Conservation (phyloP, 2,888 invertebrate species). For the Cyclophora punctaria region DNA sequence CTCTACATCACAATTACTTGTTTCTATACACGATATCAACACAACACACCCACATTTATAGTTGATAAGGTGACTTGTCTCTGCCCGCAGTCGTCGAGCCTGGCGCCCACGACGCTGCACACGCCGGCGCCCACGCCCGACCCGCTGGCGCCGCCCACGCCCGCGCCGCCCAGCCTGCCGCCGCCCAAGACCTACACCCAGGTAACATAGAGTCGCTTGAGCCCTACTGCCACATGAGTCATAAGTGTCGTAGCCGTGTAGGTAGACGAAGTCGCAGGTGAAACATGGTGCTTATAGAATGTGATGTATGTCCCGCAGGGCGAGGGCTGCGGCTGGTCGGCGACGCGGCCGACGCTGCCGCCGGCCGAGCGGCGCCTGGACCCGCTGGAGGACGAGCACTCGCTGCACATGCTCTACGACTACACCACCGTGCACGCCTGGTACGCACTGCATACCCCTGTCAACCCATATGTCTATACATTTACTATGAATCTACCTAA, state of each 20-base stretch:
- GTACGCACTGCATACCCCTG: conserved; percentile 63
- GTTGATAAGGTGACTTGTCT: too few relatives aligned
- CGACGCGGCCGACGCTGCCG: conserved; percentile 86
- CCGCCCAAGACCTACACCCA: conserved; percentile 55
- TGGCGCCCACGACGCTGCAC: conserved; percentile 60
- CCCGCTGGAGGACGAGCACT: conserved; percentile 86
- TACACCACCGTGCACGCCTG: conserved; percentile 89
- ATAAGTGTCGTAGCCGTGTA: neutral
- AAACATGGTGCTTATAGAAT: too few relatives aligned
- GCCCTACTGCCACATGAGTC: neutral
- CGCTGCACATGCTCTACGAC: conserved; percentile 89
- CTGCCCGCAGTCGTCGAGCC: conserved; percentile 24
- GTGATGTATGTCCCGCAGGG: conserved; percentile 12
- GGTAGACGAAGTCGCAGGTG: too few relatives aligned
- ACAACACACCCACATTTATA: too few relatives aligned
- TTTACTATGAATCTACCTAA: neutral
- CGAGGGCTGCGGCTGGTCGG: conserved; percentile 38
- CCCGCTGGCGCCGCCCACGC: conserved; percentile 64
- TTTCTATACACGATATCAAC: too few relatives aligned
- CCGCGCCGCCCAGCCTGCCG: conserved; percentile 57
- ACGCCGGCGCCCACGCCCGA: conserved; percentile 71
- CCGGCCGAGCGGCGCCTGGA: conserved; percentile 86
- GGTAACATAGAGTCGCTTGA: conserved; percentile 28
- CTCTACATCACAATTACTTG: neutral
- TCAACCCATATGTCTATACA: neutral